These are phyloP conservation scores for Lamprotornis superbus DNA, from an alignment of 2,113 vertebrate species.

Conservation along the genomic window DNA sequence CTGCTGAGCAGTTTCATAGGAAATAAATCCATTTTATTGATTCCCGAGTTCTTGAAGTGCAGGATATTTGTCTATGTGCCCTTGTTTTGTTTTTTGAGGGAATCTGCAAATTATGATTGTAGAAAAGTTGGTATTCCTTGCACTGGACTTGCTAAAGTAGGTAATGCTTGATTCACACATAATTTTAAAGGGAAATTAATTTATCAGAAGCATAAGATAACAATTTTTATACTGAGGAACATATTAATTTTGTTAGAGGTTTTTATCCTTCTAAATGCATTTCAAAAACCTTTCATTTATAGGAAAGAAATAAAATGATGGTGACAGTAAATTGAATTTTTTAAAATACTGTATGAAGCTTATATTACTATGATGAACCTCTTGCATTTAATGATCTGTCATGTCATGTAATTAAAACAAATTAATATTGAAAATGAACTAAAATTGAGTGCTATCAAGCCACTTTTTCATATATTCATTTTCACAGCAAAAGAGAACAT, in stretches of 20 bases:
- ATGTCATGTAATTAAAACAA: slow-evolving; percentile 45
- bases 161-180: neutral
- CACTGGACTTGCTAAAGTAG: neutral
- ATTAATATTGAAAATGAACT: slow-evolving; percentile 20
- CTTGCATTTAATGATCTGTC: slow-evolving; percentile 27
- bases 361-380: slow-evolving; percentile 8
- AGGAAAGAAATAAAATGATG: slow-evolving; percentile 10
- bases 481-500: neutral
- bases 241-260: neutral
- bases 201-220: neutral
- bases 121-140: neutral
- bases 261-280: neutral
- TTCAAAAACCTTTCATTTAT: neutral
- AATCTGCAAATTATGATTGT: neutral
- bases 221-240: neutral
- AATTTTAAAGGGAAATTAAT: slow-evolving; percentile 1
- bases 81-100: neutral
- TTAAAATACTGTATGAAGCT: neutral
- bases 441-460: neutral
- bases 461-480: neutral
- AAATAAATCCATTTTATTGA: neutral
- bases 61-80: neutral
- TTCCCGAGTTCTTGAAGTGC: neutral
- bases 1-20: neutral
- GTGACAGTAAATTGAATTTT: neutral